Evolutionary conservation across 2,113 vertebrate genomes (phyloP).

Genomic region (Nematolebias whitei): DNA sequence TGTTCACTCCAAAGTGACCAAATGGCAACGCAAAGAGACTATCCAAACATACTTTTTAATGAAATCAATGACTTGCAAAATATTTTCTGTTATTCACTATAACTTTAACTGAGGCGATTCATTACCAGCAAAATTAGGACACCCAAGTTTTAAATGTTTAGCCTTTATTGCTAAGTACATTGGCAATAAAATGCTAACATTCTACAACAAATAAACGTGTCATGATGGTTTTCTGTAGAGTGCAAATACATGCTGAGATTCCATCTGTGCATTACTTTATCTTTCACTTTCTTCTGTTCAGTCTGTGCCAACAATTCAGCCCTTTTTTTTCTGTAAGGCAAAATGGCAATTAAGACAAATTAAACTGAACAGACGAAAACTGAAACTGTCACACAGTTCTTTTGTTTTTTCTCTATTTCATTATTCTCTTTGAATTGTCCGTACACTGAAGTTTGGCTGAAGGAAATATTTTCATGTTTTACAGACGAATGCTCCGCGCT

Average conservation of each 20-base stretch:
- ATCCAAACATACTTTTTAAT: too few relatives aligned
- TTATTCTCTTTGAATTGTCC: constrained; percentile 55
- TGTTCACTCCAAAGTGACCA: too few relatives aligned
- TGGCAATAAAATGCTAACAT: neutral
- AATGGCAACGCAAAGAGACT: too few relatives aligned
- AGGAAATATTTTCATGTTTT: constrained; percentile 60
- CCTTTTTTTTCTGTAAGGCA: constrained; percentile 23
- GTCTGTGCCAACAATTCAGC: constrained; percentile 7
- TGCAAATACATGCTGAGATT: neutral
- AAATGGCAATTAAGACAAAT: constrained; percentile 42
- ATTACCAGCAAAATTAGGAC: neutral
- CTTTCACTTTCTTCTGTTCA: constrained; percentile 16
- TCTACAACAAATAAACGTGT: neutral
- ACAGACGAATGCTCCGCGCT: constrained; percentile 58
- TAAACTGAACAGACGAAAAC: constrained; percentile 30
- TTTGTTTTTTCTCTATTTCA: constrained; percentile 44
- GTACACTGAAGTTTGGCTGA: constrained; percentile 47
- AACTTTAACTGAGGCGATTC: too few relatives aligned
- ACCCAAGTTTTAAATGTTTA: neutral
- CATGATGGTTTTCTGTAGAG: neutral
- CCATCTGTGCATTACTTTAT: neutral
- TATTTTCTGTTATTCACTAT: too few relatives aligned
- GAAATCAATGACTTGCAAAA: too few relatives aligned
- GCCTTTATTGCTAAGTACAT: too few relatives aligned
- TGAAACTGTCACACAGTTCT: constrained; percentile 19